phyloP scores from a whole-genome alignment of 2,888 invertebrate species.

The Uropetala carovei region DNA sequence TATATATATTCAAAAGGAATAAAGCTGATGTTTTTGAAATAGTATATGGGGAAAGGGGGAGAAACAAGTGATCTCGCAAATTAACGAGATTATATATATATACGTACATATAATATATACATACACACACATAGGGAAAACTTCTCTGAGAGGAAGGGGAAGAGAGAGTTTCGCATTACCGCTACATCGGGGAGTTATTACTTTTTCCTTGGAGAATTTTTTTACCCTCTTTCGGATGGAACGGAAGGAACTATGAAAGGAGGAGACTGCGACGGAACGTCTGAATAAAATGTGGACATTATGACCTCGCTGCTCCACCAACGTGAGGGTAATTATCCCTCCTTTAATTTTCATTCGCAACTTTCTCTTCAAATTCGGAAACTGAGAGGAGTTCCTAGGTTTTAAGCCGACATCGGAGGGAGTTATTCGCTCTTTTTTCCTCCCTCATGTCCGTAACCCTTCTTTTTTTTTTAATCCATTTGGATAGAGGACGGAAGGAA shows the following conservation, averaged over 20 bases:
- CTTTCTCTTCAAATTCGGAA: neutral
- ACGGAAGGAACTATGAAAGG: neutral
- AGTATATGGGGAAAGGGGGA: neutral
- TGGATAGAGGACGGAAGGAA: neutral
- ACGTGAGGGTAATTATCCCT: neutral
- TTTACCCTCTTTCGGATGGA: neutral
- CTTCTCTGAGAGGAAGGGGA: neutral
- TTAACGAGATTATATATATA: neutral
- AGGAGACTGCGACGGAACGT: neutral
- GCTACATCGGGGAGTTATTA: slow-evolving; percentile 20
- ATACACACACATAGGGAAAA: no score
- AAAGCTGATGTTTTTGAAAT: neutral
- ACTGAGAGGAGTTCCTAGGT: neutral
- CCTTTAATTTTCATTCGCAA: neutral
- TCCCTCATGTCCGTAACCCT: neutral
- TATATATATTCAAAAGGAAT: neutral
- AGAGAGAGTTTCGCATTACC: neutral
- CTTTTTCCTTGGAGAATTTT: neutral
- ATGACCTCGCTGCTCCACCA: neutral
- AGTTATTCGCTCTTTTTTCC: neutral
- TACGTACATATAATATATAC: neutral
- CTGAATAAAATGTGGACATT: neutral
- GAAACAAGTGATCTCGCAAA: neutral
- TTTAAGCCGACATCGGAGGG: neutral
- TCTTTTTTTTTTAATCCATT: neutral